phyloP scores from a whole-genome alignment of 2,888 invertebrate genomes.

The Ditylenchus weischeri region DNA sequence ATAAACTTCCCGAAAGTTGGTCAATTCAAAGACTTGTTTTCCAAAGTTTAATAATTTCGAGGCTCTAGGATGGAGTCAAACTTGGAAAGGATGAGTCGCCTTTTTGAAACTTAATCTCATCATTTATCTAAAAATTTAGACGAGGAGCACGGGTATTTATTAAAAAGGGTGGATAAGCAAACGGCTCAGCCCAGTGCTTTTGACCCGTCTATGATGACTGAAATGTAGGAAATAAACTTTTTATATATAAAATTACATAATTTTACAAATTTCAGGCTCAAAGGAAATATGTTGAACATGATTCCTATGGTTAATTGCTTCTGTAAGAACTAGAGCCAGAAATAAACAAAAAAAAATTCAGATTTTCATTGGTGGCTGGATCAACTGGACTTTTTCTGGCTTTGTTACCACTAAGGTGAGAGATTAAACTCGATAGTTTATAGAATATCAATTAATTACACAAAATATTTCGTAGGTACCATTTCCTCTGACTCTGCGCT shows the following conservation, averaged over 20 bases:
- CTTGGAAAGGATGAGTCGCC: too few species aligned
- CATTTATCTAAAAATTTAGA: slow-evolving; percentile 61
- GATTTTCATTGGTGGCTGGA: slow-evolving; percentile 99
- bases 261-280: slow-evolving; percentile 59
- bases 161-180: slow-evolving; percentile 62
- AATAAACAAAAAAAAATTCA: slow-evolving; percentile 1
- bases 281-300: slow-evolving; percentile 83
- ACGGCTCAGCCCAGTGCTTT: slow-evolving; percentile 69
- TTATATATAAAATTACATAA: neutral
- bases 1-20: too few species aligned
- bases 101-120: too few species aligned
- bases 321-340: slow-evolving; percentile 59
- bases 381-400: slow-evolving; percentile 99
- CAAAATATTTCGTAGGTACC: slow-evolving; percentile 73
- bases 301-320: slow-evolving; percentile 94
- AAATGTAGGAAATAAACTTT: slow-evolving; percentile 72
- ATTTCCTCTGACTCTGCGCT: slow-evolving; percentile 87
- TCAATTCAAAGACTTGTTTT: too few species aligned
- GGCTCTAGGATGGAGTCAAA: too few species aligned
- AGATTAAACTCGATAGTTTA: neutral
- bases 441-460: too few species aligned
- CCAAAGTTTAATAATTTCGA: too few species aligned
- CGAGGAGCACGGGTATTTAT: slow-evolving; percentile 89
- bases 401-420: slow-evolving; percentile 82
- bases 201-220: slow-evolving; percentile 93